Evolutionary conservation across 1,140 invertebrate species (phyloP).

Genomic region (Drosophila sp.): DNA sequence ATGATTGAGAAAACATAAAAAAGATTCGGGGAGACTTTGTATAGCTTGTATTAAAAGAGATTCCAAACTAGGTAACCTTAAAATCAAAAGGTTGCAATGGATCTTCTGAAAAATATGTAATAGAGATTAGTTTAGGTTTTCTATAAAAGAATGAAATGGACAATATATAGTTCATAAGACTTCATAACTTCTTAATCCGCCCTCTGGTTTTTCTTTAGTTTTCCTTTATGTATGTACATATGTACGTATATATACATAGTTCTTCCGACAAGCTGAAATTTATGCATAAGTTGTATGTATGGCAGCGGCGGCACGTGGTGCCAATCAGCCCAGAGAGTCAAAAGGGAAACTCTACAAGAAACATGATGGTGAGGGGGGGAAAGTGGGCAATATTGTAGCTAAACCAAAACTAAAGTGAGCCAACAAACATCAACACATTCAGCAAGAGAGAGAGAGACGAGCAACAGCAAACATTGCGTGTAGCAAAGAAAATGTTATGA

Average conservation of each 20-base stretch:
- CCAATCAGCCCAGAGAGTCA: constrained; percentile 30
- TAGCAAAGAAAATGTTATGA: constrained; percentile 51
- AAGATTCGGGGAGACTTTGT: no score
- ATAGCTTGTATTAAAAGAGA: no score
- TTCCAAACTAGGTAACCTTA: no score
- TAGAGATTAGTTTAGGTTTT: no score
- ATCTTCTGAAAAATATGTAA: no score
- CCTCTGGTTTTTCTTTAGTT: neutral
- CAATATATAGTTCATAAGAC: no score
- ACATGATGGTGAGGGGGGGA: constrained; percentile 11
- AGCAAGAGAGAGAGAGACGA: neutral
- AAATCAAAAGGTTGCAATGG: no score
- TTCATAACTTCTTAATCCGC: neutral
- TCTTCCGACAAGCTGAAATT: constrained; percentile 45
- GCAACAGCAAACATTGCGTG: constrained; percentile 5
- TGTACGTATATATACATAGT: constrained; percentile 11
- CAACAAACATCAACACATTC: constrained; percentile 37
- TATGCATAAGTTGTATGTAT: constrained; percentile 43
- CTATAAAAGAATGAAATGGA: no score
- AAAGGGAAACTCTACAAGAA: constrained; percentile 2
- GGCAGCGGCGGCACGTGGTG: constrained; percentile 47
- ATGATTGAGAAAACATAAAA: no score
- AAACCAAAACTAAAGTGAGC: constrained; percentile 29
- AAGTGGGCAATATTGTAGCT: constrained; percentile 8
- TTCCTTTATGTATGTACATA: constrained; percentile 30